phyloP scores from a whole-genome alignment of 2,888 invertebrate genomes.

The Actias luna region DNA sequence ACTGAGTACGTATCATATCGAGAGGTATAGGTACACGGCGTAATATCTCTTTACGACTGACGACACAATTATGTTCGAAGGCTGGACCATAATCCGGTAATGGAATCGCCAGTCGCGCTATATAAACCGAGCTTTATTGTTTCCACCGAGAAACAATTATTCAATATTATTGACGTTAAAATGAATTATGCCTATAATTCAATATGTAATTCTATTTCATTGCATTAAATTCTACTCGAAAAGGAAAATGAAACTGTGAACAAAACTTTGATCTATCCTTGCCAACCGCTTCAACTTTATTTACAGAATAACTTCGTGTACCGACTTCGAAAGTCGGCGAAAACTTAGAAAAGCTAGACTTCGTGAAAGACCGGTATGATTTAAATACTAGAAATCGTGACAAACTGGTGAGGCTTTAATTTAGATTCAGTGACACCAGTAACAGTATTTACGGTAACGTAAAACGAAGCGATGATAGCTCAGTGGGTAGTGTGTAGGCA shows the following conservation, averaged over 20 bases:
- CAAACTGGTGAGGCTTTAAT: too few species aligned
- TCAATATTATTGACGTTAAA: background rate
- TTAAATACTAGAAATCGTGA: too few species aligned
- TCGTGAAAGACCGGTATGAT: too few species aligned
- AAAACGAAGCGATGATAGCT: too few species aligned
- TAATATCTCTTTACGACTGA: slow-evolving; percentile 24
- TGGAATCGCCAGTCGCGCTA: slow-evolving; percentile 10
- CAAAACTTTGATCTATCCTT: background rate
- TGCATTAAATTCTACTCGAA: background rate
- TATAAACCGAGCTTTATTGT: slow-evolving; percentile 13
- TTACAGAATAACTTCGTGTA: too few species aligned
- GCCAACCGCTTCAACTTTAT: background rate
- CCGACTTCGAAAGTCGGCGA: too few species aligned
- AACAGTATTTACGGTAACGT: too few species aligned
- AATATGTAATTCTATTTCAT: background rate
- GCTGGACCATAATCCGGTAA: slow-evolving; percentile 15
- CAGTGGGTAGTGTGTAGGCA: too few species aligned
- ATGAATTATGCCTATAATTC: background rate
- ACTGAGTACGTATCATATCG: slow-evolving; percentile 9
- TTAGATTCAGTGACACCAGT: too few species aligned
- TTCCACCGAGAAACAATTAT: slow-evolving; percentile 10
- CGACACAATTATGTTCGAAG: slow-evolving; percentile 20
- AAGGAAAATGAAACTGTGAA: background rate
- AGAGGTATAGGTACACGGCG: slow-evolving; percentile 10
- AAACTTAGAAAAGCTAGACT: too few species aligned